Evolutionary conservation across 2,797 vertebrate genomes (phyloP), one percentile per base, ranked within the genome.

Genomic region (Manis pentadactyla): DNA sequence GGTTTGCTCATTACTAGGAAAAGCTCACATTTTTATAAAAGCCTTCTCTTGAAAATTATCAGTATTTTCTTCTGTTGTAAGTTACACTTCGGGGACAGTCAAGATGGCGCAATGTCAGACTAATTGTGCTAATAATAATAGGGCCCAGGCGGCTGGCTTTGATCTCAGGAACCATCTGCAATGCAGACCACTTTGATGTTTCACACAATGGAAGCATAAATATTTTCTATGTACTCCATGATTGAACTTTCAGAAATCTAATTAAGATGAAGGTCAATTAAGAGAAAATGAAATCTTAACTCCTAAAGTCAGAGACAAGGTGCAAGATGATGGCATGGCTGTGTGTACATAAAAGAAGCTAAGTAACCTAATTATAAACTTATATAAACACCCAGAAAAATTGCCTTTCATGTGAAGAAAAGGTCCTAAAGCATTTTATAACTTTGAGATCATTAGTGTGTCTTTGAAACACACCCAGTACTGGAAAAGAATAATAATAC

Each of bases 201-300:
- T 97, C 94, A 94, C 96, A 97, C 98, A 97, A 98, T 97, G 89
- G 97, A 96, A 97, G 94, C 87, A 97, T 96, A 98, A 97, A 98
- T 97, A 97, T 98, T 98, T 97, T 97, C 97, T 95, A 93, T 97
- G 95, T 97, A 95, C 81, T 95, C 83, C 55, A 87, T 81, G 95
- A 96, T 89, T 93, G 96, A 94, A 95, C 95, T 96, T 97, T 93
- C 93, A 84, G 68, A 96, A 98, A 97, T 94, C 96, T 97, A 97
- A 98, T 98, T 97, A 98, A 95, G 93, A 97, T 93, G 95, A 97
- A 97, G 96, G 98, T 97, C 96, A 98, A 97, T 98, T 97, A 96
- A 97, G 90, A 96, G 92, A 96, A 97, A 97, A 97, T 95, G 94
- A 91, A 97, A 96, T 90, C 71, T 91, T 94, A 74, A 97, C 94